Evolutionary conservation across 2,113 vertebrate species (phyloP).

Genomic region (Ovibos moschatus): DNA sequence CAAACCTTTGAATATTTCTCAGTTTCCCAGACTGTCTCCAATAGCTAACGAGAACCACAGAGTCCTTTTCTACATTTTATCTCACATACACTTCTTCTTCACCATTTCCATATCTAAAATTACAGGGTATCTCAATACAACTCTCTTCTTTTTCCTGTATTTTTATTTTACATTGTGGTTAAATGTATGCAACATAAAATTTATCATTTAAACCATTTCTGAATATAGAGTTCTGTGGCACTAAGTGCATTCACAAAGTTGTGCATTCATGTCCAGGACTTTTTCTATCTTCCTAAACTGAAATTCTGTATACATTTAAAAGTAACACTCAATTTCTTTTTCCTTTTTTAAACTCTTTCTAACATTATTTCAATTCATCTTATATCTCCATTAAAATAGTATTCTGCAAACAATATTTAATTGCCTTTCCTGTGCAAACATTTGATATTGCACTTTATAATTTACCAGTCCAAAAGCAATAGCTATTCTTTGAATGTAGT

Average conservation of each 20-base stretch:
- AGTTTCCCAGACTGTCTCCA: neutral
- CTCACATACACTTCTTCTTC: neutral
- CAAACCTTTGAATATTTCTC: neutral
- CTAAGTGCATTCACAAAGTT: neutral
- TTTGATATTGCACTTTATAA: neutral
- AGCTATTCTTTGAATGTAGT: neutral
- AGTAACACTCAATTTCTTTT: neutral
- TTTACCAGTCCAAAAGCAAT: neutral
- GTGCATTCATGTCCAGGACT: neutral
- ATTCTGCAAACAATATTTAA: slow-evolving; percentile 21
- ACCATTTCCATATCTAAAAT: neutral
- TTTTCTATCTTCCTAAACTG: neutral
- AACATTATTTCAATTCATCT: neutral
- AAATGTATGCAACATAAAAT: neutral
- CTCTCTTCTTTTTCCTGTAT: neutral
- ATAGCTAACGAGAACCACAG: neutral
- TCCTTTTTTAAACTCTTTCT: neutral
- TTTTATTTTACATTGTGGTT: neutral
- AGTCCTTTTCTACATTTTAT: neutral
- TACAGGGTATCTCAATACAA: neutral
- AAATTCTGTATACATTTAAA: neutral
- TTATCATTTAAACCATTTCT: neutral
- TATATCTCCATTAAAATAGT: slow-evolving; percentile 7
- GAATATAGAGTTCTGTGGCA: neutral
- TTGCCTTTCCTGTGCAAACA: neutral